Base-by-base conservation (phyloP, 2,888 invertebrate species). In the Loripinus fragilis region DNA sequence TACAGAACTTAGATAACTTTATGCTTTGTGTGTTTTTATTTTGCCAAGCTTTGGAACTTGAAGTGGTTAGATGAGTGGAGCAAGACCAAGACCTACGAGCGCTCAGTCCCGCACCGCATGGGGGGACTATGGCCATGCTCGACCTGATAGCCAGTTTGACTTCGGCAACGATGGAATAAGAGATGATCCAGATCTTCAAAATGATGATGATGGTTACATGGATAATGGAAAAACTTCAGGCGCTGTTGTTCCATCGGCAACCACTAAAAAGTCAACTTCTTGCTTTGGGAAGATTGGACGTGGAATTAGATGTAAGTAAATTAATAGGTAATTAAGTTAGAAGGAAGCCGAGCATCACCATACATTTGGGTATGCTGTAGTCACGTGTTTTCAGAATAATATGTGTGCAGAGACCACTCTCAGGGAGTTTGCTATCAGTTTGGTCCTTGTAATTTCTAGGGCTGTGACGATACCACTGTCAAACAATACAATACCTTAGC, bases 301-400 rank as follows among this genome's bases (percentile, higher is more conserved):
- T 66, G 90, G 92, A 30, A 76, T 93, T 17, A 84, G 93, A 86
- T 92, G 93, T 93, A 87, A 92, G 92, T 90, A 70, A 41, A 41
- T 15, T 15, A 41, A 7, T 15, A n/a, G n/a, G n/a, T n/a, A n/a
- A n/a, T n/a, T 38, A 38, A 38, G 38, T 12, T 38, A 38, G 12
- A 12, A 38, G 12, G 38, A 38, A n/a, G n/a, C n/a, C n/a, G n/a
- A n/a, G n/a, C n/a, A n/a, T n/a, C n/a, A n/a, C n/a, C n/a, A n/a
- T n/a, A n/a, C n/a, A n/a, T n/a, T n/a, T n/a, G n/a, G n/a, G n/a
- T n/a, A n/a, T n/a, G n/a, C n/a, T n/a, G n/a, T n/a, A n/a, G n/a
- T n/a, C n/a, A n/a, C n/a, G n/a, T n/a, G n/a, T n/a, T n/a, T n/a
- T n/a, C n/a, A n/a, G n/a, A n/a, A n/a, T n/a, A n/a, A n/a, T n/a